A percentile compares a stretch with the other conserved stretches of the same genome.
Conservation (phyloP, 2,888 invertebrate species). For the Drosophila antonietae region DNA sequence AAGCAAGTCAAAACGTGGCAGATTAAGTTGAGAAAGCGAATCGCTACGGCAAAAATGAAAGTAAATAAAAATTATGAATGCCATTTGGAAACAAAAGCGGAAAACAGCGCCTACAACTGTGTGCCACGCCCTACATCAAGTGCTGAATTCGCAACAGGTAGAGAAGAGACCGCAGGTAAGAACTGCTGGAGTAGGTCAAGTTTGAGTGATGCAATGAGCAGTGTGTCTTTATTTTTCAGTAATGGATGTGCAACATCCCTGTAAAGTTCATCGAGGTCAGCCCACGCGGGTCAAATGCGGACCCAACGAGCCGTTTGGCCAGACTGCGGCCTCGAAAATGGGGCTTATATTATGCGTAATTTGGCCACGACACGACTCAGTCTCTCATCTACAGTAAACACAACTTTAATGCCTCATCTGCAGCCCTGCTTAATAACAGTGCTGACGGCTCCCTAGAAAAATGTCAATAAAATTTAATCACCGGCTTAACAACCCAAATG, state of each 20-base stretch:
- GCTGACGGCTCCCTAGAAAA: conserved; percentile 44
- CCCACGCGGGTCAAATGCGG: conserved; percentile 37
- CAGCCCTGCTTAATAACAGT: no score
- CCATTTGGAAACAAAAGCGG: conserved; percentile 45
- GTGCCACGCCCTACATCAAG: conserved; percentile 18
- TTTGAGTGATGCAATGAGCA: conserved; percentile 43
- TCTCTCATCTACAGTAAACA: conserved; percentile 38
- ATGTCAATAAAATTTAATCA: conserved; percentile 39
- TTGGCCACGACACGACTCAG: conserved; percentile 37
- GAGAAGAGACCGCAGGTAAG: conserved; percentile 13
- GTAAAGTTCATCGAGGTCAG: conserved; percentile 47
- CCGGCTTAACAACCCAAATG: conserved; percentile 29
- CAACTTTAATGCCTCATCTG: conserved; percentile 40
- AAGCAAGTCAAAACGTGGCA: neutral
- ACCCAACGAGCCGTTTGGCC: conserved; percentile 22
- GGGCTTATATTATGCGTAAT: conserved; percentile 63
- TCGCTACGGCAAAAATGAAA: conserved; percentile 43
- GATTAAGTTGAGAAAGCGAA: conserved; percentile 26
- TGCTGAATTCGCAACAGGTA: conserved; percentile 62
- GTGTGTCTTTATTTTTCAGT: conserved; percentile 12
- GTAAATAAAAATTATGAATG: conserved; percentile 77
- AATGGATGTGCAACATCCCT: conserved; percentile 11
- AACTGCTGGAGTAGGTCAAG: conserved; percentile 54
- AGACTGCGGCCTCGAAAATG: conserved; percentile 48
- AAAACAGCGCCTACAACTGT: conserved; percentile 14